Percentiles rank a stretch among this genome's conserved stretches.
Evolutionary conservation across 2,888 invertebrate genomes (phyloP).

Genomic region (Drosophila diplacantha): DNA sequence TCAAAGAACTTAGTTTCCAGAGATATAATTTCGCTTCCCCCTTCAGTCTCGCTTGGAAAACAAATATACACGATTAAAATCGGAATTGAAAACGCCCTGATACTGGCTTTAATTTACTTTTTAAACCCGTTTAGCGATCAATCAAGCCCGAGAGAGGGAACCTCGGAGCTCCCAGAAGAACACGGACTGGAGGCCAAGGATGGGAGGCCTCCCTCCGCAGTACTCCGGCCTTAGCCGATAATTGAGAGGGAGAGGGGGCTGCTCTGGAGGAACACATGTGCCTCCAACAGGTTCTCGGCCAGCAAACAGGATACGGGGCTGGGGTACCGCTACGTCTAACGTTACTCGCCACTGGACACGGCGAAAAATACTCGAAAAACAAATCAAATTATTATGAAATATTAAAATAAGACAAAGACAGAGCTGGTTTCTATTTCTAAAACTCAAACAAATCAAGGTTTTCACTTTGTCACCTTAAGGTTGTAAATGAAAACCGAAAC

Average conservation of each 20-base stretch:
- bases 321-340: constrained; percentile 10
- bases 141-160: not conserved
- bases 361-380: not conserved
- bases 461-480: constrained; percentile 7
- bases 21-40: not conserved
- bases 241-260: constrained; percentile 5
- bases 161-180: not conserved
- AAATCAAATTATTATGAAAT: not conserved
- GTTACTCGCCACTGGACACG: not conserved
- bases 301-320: constrained; percentile 23
- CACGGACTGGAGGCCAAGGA: not conserved
- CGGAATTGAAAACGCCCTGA: not conserved
- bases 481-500: constrained; percentile 2
- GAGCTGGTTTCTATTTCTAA: not conserved
- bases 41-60: not conserved
- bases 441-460: constrained; percentile 2
- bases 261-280: constrained; percentile 12
- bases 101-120: not conserved
- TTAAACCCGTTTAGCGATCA: constrained; percentile 8
- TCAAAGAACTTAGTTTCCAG: not conserved
- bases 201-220: not conserved
- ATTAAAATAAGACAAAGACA: not conserved
- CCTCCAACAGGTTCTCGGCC: constrained; percentile 12
- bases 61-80: not conserved
- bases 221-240: constrained; percentile 6